Evolutionary conservation across 2,113 vertebrate species (phyloP).

Genomic region (Poicephalus gulielmi): DNA sequence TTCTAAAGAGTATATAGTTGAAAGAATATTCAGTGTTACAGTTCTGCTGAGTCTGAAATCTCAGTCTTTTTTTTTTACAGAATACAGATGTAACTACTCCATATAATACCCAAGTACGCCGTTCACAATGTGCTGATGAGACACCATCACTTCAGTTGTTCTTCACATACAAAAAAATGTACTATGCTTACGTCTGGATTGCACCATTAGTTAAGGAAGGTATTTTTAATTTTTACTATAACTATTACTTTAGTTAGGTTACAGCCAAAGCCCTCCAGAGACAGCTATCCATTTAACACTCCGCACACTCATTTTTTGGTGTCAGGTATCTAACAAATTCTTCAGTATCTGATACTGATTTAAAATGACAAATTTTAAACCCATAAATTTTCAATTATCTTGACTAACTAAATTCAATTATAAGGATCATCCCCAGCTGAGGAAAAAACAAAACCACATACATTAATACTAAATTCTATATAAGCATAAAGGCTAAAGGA

Average conservation of each 20-base stretch:
- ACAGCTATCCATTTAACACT: neutral
- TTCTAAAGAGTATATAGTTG: neutral
- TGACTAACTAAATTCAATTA: neutral
- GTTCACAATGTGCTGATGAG: neutral
- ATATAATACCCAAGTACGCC: neutral
- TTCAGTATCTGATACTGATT: neutral
- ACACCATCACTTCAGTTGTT: neutral
- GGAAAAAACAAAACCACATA: rapidly evolving
- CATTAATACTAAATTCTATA: neutral
- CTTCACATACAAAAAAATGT: neutral
- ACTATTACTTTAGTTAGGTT: neutral
- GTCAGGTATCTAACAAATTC: neutral
- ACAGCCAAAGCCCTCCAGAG: neutral
- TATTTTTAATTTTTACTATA: conserved; percentile 18
- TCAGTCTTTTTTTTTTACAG: neutral
- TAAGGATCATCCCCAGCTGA: neutral
- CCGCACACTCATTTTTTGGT: neutral
- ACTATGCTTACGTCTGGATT: neutral
- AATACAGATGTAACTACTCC: neutral
- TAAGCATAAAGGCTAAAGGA: neutral
- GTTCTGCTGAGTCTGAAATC: neutral
- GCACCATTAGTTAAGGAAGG: neutral
- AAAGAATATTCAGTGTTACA: neutral
- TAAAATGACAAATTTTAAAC: neutral
- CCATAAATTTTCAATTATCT: neutral